Base-by-base conservation (phyloP, 2,888 invertebrate species). In the Dasysyrphus albostriatus region DNA sequence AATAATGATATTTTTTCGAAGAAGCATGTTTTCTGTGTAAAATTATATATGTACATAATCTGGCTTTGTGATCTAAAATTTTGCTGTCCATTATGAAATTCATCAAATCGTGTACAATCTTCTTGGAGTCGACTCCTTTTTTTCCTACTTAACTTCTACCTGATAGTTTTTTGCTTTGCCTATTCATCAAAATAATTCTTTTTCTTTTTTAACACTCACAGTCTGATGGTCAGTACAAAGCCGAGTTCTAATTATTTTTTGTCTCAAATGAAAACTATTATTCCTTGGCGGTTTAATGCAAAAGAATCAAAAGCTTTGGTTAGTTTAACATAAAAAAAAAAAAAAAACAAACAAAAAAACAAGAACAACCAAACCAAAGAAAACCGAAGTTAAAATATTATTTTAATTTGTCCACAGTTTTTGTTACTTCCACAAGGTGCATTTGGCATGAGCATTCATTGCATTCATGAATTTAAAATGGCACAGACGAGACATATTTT, bases 381-480 rank as follows among this genome's bases (percentile, higher is more conserved):
- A n/a, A n/a, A 39, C 59, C 19, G 19, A 59, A 44, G 61, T 61
- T 9, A 42, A 61, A 61, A 61, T 61, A 61, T 61, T 61, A 61
- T 61, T 42, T 61, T 61, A 61, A 61, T 61, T 39, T 61, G 19
- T 42, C 24, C 29, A 29, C 24, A 61, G 39, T 37, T 39, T 61
- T 61, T 42, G 14, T 42, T 42, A 24, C 24, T 61, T 42, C n/a
- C 61, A 6, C 14, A 44, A 42, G 39, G 39, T 61, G 61, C 61
- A 61, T 61, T 61, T 42, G 39, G 61, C 61, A 61, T 14, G 42
- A 61, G 42, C 39, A 59, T 24, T 49, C 37, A 59, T 59, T 19
- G 47, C 32, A 39, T 70, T 76, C 61, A 81, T 81, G 61, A 81
- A 76, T 81, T 81, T 59, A 81, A 69, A 69, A 76, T 61, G 61